Conservation (phyloP, 2,113 vertebrate genomes). For the Hydrolagus affinis region DNA sequence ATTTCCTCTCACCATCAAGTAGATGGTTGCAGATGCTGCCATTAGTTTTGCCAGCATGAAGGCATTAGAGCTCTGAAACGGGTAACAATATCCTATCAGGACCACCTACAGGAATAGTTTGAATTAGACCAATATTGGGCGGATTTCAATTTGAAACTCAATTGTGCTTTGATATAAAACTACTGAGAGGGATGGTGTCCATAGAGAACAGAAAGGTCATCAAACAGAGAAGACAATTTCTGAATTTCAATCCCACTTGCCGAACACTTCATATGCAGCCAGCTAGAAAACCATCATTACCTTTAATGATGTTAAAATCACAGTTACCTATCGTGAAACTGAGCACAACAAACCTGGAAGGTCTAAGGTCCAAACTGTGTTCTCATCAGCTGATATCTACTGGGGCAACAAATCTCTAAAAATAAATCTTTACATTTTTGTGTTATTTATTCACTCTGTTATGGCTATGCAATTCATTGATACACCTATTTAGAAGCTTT, state of each 20-base stretch:
- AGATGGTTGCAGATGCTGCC: too few species aligned
- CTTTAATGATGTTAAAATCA: too few species aligned
- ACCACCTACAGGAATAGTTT: background rate
- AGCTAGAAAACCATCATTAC: too few species aligned
- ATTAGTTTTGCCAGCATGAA: too few species aligned
- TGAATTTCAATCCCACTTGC: background rate
- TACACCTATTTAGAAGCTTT: background rate
- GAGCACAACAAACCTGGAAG: too few species aligned
- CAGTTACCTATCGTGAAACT: too few species aligned
- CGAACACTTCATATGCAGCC: background rate
- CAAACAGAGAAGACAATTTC: background rate
- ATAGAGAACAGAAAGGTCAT: too few species aligned
- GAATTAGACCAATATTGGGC: background rate
- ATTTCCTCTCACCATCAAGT: too few species aligned
- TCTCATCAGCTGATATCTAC: background rate
- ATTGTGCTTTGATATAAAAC: background rate
- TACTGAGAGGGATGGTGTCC: too few species aligned
- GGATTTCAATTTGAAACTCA: constrained; percentile 2
- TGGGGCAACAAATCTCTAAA: background rate
- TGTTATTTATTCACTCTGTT: background rate
- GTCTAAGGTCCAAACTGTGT: too few species aligned
- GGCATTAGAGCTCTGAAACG: too few species aligned
- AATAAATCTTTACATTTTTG: background rate
- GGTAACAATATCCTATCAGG: too few species aligned
- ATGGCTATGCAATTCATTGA: background rate